These are phyloP conservation scores for Mobula birostris DNA, from an alignment of 2,113 vertebrate species.

Conservation along the genomic window DNA sequence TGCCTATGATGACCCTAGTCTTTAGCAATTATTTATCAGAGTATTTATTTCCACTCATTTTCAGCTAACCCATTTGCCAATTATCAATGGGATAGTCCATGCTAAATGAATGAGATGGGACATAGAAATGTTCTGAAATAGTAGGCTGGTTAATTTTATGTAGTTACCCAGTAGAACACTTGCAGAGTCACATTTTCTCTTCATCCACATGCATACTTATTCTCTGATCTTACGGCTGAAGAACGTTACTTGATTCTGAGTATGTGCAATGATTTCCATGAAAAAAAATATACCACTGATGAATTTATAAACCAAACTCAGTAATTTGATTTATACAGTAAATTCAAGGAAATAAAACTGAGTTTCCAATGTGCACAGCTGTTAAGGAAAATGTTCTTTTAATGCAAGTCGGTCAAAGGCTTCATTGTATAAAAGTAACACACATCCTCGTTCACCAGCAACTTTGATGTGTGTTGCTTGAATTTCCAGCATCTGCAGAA, in stretches of 20 bases:
- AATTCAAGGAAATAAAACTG: neutral
- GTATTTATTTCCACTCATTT: neutral
- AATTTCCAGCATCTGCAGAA: no score
- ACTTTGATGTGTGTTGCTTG: no score
- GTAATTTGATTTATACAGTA: neutral
- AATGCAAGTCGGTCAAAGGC: neutral
- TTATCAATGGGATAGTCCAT: neutral
- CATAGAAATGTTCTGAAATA: neutral
- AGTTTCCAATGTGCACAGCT: neutral
- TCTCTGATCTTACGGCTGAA: neutral
- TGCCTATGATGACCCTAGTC: neutral
- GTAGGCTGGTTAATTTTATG: neutral
- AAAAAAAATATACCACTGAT: neutral
- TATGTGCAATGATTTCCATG: neutral
- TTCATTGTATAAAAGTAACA: neutral
- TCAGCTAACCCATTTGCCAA: neutral
- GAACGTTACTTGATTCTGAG: neutral
- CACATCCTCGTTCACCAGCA: no score
- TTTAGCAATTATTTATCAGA: neutral
- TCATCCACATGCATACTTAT: neutral
- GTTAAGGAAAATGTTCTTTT: neutral
- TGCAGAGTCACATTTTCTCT: neutral
- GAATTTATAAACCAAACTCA: neutral
- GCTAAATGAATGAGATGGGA: no score
- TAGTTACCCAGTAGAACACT: neutral